phyloP scores from a whole-genome alignment of 2,888 invertebrate species.

The Cylindroiulus punctatus region DNA sequence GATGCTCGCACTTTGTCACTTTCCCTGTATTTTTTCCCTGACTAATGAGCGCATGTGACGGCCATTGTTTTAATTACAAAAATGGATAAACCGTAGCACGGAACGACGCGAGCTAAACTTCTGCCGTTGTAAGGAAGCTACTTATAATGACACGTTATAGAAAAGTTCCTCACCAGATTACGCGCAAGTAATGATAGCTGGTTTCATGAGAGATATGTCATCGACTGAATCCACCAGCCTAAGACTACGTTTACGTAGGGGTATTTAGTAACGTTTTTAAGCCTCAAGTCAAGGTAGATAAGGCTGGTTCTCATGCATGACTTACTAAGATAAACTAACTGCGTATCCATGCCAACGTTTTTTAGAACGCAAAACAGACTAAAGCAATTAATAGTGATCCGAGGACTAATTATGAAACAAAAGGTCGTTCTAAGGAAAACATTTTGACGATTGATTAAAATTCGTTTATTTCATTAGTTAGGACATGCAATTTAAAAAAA shows the following conservation, averaged over 20 bases:
- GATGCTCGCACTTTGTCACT: slow-evolving; percentile 15
- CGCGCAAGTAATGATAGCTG: neutral
- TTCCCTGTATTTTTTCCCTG: neutral
- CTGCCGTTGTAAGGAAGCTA: neutral
- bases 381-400: too few relatives aligned
- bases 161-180: neutral
- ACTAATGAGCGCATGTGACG: neutral
- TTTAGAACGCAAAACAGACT: too few relatives aligned
- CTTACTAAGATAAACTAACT: too few relatives aligned
- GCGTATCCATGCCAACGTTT: too few relatives aligned
- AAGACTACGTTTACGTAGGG: neutral
- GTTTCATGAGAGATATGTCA: neutral
- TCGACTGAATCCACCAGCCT: neutral
- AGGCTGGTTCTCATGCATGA: too few relatives aligned
- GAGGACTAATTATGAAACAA: too few relatives aligned
- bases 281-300: too few relatives aligned
- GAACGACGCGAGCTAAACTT: neutral
- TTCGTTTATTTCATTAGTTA: too few relatives aligned
- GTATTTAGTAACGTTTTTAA: too few relatives aligned
- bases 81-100: slow-evolving; percentile 8
- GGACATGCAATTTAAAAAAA: too few relatives aligned
- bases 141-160: neutral
- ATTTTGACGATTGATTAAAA: too few relatives aligned
- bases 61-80: slow-evolving; percentile 8
- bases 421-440: too few relatives aligned